These are phyloP conservation scores for Anthoscopus minutus DNA, from an alignment of 2,113 vertebrate species.

Conservation along the genomic window DNA sequence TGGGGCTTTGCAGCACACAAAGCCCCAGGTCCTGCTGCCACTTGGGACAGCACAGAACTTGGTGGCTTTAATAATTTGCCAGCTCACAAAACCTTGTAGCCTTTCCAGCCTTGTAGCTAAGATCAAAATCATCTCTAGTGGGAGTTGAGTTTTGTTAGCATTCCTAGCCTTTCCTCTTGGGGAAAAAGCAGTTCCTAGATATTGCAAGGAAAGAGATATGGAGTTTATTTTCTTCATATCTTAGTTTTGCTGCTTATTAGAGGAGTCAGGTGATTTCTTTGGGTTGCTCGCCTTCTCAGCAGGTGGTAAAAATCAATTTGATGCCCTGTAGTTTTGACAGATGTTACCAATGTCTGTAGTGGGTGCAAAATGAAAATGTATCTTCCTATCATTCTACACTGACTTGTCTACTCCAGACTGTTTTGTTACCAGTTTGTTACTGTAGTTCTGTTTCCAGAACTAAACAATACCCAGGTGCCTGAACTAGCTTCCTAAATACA, in stretches of 20 bases:
- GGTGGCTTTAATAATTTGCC: conserved; percentile 3
- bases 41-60: background rate
- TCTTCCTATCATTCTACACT: background rate
- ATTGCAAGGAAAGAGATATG: background rate
- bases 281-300: background rate
- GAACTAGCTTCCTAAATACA: background rate
- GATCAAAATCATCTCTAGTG: background rate
- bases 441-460: background rate
- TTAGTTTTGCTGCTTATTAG: background rate
- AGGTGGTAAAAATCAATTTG: background rate
- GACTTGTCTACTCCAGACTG: background rate
- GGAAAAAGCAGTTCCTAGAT: background rate
- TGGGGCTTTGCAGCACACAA: background rate
- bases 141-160: background rate
- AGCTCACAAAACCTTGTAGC: background rate
- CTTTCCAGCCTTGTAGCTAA: background rate
- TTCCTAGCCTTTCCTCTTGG: background rate
- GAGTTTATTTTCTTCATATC: background rate
- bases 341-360: background rate
- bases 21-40: background rate
- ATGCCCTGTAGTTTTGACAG: conserved; percentile 4
- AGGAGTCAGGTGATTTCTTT: background rate
- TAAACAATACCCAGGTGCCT: background rate
- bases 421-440: background rate
- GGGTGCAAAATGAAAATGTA: background rate